phyloP scores from a whole-genome alignment of 2,888 invertebrate genomes.

The Caenorhabditis auriculariae region DNA sequence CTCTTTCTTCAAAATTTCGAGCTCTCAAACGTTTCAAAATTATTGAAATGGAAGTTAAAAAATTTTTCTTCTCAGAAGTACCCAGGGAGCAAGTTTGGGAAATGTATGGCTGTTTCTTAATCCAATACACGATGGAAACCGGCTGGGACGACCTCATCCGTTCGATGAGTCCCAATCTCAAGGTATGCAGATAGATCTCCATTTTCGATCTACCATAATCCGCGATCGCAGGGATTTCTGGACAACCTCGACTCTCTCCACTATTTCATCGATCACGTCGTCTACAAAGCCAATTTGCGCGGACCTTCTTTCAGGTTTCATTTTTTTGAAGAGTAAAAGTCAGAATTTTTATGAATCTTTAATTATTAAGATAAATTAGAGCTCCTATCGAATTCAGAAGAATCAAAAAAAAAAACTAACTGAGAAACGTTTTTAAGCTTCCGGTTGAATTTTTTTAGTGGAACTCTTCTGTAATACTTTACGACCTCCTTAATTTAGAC shows the following conservation, averaged over 20 bases:
- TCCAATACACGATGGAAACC: constrained; percentile 61
- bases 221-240: constrained; percentile 75
- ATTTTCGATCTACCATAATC: not conserved
- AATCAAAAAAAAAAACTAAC: too few relatives aligned
- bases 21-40: too few relatives aligned
- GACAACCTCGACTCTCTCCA: constrained; percentile 96
- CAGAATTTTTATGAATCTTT: constrained; percentile 60
- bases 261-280: constrained; percentile 62
- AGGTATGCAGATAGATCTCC: constrained; percentile 22
- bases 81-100: constrained; percentile 61
- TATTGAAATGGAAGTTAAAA: not conserved
- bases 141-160: constrained; percentile 62
- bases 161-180: constrained; percentile 58
- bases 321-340: too few relatives aligned
- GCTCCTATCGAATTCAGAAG: constrained; percentile 1
- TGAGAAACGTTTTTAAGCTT: too few relatives aligned
- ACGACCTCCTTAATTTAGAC: too few relatives aligned
- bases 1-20: not conserved
- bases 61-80: constrained; percentile 41
- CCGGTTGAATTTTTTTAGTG: too few relatives aligned
- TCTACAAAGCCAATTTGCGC: constrained; percentile 60
- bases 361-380: not conserved
- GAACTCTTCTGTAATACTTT: too few relatives aligned
- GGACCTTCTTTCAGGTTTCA: constrained; percentile 68
- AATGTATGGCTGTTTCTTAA: constrained; percentile 58